Percentiles rank a stretch among this genome's conserved stretches.
phyloP scores from a whole-genome alignment of 2,888 invertebrate genomes.

The Cephus sareptanus region DNA sequence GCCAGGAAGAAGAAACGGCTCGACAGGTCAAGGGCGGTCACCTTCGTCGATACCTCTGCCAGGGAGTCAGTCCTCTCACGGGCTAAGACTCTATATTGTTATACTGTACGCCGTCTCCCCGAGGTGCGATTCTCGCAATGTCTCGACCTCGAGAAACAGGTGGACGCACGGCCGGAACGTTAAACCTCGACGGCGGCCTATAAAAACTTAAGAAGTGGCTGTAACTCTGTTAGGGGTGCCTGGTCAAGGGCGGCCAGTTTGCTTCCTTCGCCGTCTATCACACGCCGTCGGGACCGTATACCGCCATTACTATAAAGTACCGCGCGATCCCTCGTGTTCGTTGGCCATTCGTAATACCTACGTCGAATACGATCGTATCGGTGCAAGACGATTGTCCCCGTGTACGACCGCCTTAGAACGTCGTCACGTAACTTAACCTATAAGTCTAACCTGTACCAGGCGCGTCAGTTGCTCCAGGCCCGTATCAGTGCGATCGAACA shows the following conservation, averaged over 20 bases:
- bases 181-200: neutral
- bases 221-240: neutral
- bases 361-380: too few relatives aligned
- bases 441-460: neutral
- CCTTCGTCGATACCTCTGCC: neutral
- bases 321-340: too few relatives aligned
- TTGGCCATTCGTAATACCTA: too few relatives aligned
- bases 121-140: neutral
- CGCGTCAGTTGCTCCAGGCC: neutral
- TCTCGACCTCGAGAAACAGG: neutral
- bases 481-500: constrained; percentile 8
- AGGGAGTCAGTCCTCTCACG: neutral
- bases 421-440: neutral
- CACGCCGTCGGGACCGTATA: neutral
- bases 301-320: neutral
- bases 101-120: neutral
- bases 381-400: too few relatives aligned
- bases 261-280: neutral
- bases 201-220: neutral
- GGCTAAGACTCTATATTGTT: neutral
- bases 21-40: neutral
- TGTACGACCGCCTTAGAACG: neutral
- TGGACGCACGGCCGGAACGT: neutral
- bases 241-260: neutral
- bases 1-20: neutral